Percentiles rank a stretch among this genome's conserved stretches.
Evolutionary conservation across 2,797 vertebrate genomes (phyloP).

Genomic region (Lacerta bilineata): DNA sequence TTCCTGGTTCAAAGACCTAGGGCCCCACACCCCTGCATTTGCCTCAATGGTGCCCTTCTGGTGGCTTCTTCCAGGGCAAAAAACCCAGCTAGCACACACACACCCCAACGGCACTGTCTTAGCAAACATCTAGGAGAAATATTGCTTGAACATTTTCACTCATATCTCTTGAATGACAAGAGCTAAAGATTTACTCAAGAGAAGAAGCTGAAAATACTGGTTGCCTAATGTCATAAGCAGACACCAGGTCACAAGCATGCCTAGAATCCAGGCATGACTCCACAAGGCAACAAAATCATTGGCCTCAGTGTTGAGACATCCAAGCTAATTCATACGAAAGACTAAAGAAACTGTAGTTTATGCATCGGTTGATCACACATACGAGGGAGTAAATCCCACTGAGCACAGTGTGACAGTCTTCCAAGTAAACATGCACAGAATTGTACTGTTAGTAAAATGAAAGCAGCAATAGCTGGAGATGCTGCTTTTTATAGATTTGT

Average conservation of each 20-base stretch:
- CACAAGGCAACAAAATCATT: not conserved
- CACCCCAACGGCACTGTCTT: not conserved
- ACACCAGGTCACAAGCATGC: not conserved
- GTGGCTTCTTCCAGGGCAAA: no score
- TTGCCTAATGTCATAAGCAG: not conserved
- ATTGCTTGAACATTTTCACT: not conserved
- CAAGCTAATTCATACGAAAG: not conserved
- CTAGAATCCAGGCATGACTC: not conserved
- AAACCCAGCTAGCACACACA: no score
- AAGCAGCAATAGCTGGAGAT: not conserved
- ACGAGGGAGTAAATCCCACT: not conserved
- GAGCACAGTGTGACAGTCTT: not conserved
- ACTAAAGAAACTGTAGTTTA: not conserved
- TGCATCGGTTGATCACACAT: not conserved
- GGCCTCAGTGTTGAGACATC: not conserved
- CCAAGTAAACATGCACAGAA: not conserved
- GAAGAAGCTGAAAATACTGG: not conserved
- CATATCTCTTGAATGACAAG: not conserved
- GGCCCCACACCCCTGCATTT: no score
- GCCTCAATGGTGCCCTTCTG: no score
- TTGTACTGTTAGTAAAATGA: not conserved
- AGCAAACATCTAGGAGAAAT: not conserved
- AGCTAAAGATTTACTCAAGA: not conserved
- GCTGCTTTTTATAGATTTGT: not conserved
- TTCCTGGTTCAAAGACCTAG: no score